A percentile compares a stretch with the other conserved stretches of the same genome.
Conservation (phyloP, 1,140 invertebrate genomes). For the Apis mellifera region Amel_HAv3.1 CM009938.2:7309001-7309500, state of each 20-base stretch:
- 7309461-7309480: constrained; percentile 94
- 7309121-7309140: constrained; percentile 90
- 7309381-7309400: not conserved
- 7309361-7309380: not conserved
- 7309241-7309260: too few species aligned
- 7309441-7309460: constrained; percentile 91
- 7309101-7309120: constrained; percentile 87
- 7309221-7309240: too few species aligned
- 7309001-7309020: constrained; percentile 87
- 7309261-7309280: too few species aligned
- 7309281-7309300: too few species aligned
- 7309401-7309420: constrained; percentile 91
- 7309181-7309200: not conserved
- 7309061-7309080: constrained; percentile 72
- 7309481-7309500: constrained; percentile 91
- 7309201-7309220: not conserved
- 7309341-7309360: too few species aligned
- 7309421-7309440: constrained; percentile 88
- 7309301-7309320: too few species aligned
- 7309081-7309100: constrained; percentile 80
- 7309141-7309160: constrained; percentile 92
- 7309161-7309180: constrained; percentile 80
- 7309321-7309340: too few species aligned
- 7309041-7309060: constrained; percentile 83
- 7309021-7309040: constrained; percentile 82